A percentile compares a stretch with the other conserved stretches of the same genome.
Evolutionary conservation across 2,888 invertebrate genomes (phyloP).

Genomic region (Drosophila meridionalis): DNA sequence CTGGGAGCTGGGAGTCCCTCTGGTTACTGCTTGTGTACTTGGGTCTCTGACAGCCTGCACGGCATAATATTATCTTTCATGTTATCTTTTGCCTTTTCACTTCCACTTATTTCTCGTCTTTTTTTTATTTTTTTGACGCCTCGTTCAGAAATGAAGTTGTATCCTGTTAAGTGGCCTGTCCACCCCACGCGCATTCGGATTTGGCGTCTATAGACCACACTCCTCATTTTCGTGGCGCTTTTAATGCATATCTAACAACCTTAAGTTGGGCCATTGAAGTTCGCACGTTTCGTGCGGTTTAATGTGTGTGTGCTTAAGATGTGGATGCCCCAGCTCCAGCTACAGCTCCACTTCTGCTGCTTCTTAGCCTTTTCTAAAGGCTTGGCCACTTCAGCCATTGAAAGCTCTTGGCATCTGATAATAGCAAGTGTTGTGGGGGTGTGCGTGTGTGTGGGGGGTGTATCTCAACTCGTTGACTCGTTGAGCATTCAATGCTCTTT

Average conservation of each 20-base stretch:
- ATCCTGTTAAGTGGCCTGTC: constrained; percentile 68
- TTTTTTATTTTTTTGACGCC: constrained; percentile 49
- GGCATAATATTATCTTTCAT: constrained; percentile 78
- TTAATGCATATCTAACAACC: constrained; percentile 76
- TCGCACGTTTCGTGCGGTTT: constrained; percentile 60
- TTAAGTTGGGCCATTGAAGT: constrained; percentile 64
- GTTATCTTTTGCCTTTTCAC: constrained; percentile 74
- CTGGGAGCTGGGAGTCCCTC: constrained; percentile 3
- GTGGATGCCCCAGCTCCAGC: constrained; percentile 7
- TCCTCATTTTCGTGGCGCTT: constrained; percentile 55
- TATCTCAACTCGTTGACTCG: constrained; percentile 36
- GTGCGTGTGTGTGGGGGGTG: neutral
- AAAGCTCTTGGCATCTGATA: constrained; percentile 56
- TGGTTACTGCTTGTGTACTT: constrained; percentile 21
- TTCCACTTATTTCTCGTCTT: constrained; percentile 18
- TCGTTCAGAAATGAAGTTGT: constrained; percentile 72
- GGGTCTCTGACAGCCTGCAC: constrained; percentile 30
- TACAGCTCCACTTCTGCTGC: constrained; percentile 21
- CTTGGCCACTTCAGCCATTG: constrained; percentile 49
- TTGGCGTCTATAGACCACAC: constrained; percentile 18
- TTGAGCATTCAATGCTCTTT: constrained; percentile 40
- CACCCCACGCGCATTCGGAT: neutral
- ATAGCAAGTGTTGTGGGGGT: constrained; percentile 4
- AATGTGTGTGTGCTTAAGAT: constrained; percentile 62
- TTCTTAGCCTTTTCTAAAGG: constrained; percentile 31